Conservation (phyloP, 2,113 vertebrate species). For the Lepus americanus region DNA sequence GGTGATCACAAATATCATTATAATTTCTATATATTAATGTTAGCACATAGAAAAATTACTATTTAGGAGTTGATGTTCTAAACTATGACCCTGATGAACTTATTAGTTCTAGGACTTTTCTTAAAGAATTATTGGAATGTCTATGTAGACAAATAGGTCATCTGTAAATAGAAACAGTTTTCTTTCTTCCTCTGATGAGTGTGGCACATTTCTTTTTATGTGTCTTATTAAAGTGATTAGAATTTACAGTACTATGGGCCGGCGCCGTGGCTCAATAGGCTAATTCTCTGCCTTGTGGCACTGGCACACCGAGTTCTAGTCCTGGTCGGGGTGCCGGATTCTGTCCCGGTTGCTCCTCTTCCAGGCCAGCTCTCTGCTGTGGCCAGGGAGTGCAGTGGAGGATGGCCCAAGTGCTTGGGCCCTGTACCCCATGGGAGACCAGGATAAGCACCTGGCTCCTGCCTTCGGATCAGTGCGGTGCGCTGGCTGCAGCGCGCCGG, state of each 20-base stretch:
- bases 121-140: neutral
- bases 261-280: too few species aligned
- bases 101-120: neutral
- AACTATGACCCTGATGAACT: neutral
- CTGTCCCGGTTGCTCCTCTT: too few species aligned
- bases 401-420: too few species aligned
- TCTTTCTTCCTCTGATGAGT: neutral
- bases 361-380: too few species aligned
- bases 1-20: neutral
- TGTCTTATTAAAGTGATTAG: neutral
- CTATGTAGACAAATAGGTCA: neutral
- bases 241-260: neutral
- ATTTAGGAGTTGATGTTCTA: neutral
- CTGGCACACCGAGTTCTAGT: too few species aligned
- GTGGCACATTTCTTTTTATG: neutral
- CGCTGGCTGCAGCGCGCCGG: too few species aligned
- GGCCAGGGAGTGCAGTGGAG: too few species aligned
- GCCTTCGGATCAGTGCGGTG: too few species aligned
- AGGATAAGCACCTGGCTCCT: too few species aligned
- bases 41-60: neutral
- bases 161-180: neutral
- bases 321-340: too few species aligned
- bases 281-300: too few species aligned
- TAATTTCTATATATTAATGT: neutral
- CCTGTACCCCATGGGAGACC: too few species aligned